Percentiles rank a stretch among this genome's conserved stretches.
Evolutionary conservation across 2,113 vertebrate genomes (phyloP).

Genomic region (Clupea harengus): DNA sequence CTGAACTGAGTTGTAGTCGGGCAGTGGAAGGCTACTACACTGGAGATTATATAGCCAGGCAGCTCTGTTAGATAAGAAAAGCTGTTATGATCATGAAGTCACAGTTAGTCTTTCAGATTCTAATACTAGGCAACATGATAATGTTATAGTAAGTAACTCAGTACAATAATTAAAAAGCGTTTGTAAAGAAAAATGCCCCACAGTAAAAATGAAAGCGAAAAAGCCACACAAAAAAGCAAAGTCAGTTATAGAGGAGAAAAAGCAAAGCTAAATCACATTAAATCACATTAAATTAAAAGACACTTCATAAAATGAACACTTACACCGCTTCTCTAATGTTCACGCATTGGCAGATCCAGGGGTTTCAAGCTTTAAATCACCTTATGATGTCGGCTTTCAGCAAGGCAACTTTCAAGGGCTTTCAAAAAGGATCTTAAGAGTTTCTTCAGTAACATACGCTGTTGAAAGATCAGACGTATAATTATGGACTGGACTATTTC

Average conservation of each 20-base stretch:
- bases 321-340: not conserved
- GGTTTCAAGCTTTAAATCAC: not conserved
- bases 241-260: not conserved
- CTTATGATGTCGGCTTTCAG: not conserved
- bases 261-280: not conserved
- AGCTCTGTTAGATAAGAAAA: not conserved
- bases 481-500: not conserved
- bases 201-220: not conserved
- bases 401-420: not conserved
- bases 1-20: not conserved
- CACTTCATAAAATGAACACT: not conserved
- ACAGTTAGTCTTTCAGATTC: not conserved
- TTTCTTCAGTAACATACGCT: not conserved
- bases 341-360: not conserved
- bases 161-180: not conserved
- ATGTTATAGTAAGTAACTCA: no score
- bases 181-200: not conserved
- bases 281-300: slow-evolving; percentile 5
- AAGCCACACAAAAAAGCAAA: not conserved
- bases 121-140: no score
- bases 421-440: not conserved
- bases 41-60: no score
- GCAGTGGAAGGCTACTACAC: not conserved
- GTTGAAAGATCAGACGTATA: not conserved
- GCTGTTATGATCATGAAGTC: not conserved